These are phyloP conservation scores for Drosophila mimetica DNA, from an alignment of 2,888 invertebrate genomes.

Conservation along the genomic window DNA sequence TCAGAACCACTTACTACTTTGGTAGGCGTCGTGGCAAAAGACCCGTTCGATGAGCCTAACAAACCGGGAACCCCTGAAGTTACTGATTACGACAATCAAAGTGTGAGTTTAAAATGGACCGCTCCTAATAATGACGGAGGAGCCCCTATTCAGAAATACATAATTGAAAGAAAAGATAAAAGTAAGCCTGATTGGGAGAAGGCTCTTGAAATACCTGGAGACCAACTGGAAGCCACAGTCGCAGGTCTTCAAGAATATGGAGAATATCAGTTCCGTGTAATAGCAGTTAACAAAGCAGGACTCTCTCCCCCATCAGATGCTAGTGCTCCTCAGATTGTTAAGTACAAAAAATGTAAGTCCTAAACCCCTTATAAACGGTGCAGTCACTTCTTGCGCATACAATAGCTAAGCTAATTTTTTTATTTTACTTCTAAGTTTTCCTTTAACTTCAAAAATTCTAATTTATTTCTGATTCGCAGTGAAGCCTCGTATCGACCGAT, in stretches of 20 bases:
- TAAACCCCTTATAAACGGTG: background rate
- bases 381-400: background rate
- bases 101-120: conserved; percentile 97
- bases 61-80: conserved; percentile 96
- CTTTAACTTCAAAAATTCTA: too few species aligned
- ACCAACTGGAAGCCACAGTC: conserved; percentile 91
- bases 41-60: conserved; percentile 98
- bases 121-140: conserved; percentile 97
- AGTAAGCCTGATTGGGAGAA: conserved; percentile 94
- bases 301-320: conserved; percentile 95
- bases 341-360: conserved; percentile 92
- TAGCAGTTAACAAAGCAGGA: conserved; percentile 96
- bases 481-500: conserved; percentile 98
- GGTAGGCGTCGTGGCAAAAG: conserved; percentile 97
- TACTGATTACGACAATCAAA: conserved; percentile 97
- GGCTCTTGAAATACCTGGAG: conserved; percentile 91
- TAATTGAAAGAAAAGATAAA: conserved; percentile 96
- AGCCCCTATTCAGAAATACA: conserved; percentile 97
- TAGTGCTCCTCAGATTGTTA: conserved; percentile 94
- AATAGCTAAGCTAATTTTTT: too few species aligned
- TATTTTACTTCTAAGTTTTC: too few species aligned
- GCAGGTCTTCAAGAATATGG: conserved; percentile 94
- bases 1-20: conserved; percentile 98
- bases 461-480: conserved; percentile 87
- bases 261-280: conserved; percentile 95